Conservation (phyloP, 1,140 invertebrate species). For the Drosophila orosa region DNA sequence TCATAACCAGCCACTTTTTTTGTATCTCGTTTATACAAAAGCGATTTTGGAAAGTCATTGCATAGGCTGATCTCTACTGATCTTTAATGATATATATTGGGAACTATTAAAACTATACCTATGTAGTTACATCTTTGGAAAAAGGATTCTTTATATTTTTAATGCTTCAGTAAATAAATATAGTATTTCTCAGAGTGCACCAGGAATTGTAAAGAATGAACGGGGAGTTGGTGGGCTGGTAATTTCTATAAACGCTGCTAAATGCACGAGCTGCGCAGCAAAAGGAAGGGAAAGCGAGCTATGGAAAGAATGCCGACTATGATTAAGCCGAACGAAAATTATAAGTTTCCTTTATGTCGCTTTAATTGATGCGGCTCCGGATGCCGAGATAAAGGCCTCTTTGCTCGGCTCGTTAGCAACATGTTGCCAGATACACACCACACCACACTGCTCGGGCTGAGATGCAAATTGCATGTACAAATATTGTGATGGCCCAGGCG, state of each 20-base stretch:
- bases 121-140: no score
- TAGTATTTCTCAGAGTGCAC: background rate
- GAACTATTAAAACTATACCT: no score
- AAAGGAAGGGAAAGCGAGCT: constrained; percentile 25
- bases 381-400: constrained; percentile 48
- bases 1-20: background rate
- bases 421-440: constrained; percentile 31
- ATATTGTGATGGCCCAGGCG: constrained; percentile 67
- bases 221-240: constrained; percentile 45
- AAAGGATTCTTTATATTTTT: no score
- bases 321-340: constrained; percentile 77
- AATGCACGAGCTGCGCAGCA: constrained; percentile 51
- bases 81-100: no score
- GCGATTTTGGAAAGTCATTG: no score
- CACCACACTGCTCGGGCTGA: constrained; percentile 3
- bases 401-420: constrained; percentile 68
- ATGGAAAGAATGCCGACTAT: constrained; percentile 64
- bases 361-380: constrained; percentile 74
- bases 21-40: background rate
- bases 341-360: constrained; percentile 79
- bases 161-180: background rate
- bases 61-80: no score
- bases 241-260: constrained; percentile 80
- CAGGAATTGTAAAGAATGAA: background rate
- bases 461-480: constrained; percentile 61